A percentile compares a stretch with the other conserved stretches of the same genome.
Evolutionary conservation across 2,888 invertebrate genomes (phyloP).

Genomic region (Geotrupes spiniger): DNA sequence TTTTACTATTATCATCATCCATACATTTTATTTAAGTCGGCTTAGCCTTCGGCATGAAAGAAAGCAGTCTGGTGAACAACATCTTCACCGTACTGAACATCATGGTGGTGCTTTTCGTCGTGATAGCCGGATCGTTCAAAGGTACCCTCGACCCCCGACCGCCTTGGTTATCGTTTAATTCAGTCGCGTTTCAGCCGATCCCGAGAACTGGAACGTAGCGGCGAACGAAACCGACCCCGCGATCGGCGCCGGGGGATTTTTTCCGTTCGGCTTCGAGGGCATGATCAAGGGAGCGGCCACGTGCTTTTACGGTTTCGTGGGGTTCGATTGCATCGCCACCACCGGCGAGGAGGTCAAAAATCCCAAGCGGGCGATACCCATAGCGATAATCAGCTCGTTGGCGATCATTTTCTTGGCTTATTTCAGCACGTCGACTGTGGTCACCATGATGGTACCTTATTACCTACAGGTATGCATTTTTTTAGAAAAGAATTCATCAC

Average conservation of each 20-base stretch:
- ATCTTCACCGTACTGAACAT: slow-evolving; percentile 82
- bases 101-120: slow-evolving; percentile 76
- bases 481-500: too few species aligned
- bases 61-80: slow-evolving; percentile 83
- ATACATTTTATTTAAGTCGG: slow-evolving; percentile 63
- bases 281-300: slow-evolving; percentile 77
- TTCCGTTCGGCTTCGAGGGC: slow-evolving; percentile 78
- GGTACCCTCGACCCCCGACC: slow-evolving; percentile 49
- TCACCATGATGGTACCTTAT: slow-evolving; percentile 85
- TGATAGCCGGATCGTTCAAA: slow-evolving; percentile 73
- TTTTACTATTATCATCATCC: too few species aligned
- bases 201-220: slow-evolving; percentile 51
- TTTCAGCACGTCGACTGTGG: slow-evolving; percentile 81
- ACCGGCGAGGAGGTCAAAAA: slow-evolving; percentile 87
- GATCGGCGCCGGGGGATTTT: slow-evolving; percentile 73
- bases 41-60: slow-evolving; percentile 81
- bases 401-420: slow-evolving; percentile 83
- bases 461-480: slow-evolving; percentile 62
- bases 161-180: background rate
- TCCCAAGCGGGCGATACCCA: slow-evolving; percentile 82
- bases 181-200: slow-evolving; percentile 42
- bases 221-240: slow-evolving; percentile 47
- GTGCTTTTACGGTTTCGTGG: slow-evolving; percentile 91
- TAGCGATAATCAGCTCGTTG: slow-evolving; percentile 80
- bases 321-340: slow-evolving; percentile 88